Percentiles rank a stretch among this genome's conserved stretches.
These are phyloP conservation scores for Cyprinodon diabolis DNA, from an alignment of 2,797 vertebrate species.

Conservation along the genomic window DNA sequence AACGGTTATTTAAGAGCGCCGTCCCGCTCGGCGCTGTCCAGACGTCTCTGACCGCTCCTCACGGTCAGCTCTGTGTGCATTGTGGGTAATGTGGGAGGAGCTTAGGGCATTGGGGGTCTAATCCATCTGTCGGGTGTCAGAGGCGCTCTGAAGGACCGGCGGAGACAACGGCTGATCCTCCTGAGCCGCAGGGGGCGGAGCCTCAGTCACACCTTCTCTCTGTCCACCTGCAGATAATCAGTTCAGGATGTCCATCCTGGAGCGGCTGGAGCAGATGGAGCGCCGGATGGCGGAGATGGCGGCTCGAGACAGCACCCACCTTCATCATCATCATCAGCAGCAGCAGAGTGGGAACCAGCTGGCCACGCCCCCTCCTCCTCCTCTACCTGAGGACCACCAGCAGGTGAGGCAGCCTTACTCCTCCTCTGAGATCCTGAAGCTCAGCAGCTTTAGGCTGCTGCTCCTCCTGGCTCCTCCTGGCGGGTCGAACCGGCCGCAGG, in stretches of 20 bases:
- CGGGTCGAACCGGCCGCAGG: too few relatives aligned
- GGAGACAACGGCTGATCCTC: background rate
- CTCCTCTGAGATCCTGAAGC: too few relatives aligned
- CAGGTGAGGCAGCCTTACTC: slow-evolving; percentile 57
- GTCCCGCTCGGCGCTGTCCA: slow-evolving; percentile 40
- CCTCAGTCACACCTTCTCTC: slow-evolving; percentile 1
- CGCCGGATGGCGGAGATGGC: slow-evolving; percentile 86
- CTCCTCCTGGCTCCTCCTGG: too few relatives aligned
- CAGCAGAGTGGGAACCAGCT: slow-evolving; percentile 57
- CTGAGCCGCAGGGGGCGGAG: background rate
- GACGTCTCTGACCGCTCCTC: background rate
- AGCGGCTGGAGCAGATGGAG: slow-evolving; percentile 93
- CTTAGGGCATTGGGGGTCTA: background rate
- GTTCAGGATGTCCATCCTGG: slow-evolving; percentile 93
- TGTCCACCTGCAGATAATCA: slow-evolving; percentile 84
- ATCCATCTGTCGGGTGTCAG: background rate
- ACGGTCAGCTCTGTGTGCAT: slow-evolving; percentile 4
- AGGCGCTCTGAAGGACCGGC: background rate
- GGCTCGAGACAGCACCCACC: slow-evolving; percentile 35
- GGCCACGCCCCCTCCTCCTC: slow-evolving; percentile 44
- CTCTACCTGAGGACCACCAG: slow-evolving; percentile 53
- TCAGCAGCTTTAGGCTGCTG: too few relatives aligned
- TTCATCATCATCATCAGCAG: slow-evolving; percentile 33
- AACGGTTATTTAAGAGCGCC: slow-evolving; percentile 30
- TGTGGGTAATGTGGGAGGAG: slow-evolving; percentile 19